phyloP scores from a whole-genome alignment of 1,140 invertebrate genomes.

The Rhynchophorus ferrugineus region DNA sequence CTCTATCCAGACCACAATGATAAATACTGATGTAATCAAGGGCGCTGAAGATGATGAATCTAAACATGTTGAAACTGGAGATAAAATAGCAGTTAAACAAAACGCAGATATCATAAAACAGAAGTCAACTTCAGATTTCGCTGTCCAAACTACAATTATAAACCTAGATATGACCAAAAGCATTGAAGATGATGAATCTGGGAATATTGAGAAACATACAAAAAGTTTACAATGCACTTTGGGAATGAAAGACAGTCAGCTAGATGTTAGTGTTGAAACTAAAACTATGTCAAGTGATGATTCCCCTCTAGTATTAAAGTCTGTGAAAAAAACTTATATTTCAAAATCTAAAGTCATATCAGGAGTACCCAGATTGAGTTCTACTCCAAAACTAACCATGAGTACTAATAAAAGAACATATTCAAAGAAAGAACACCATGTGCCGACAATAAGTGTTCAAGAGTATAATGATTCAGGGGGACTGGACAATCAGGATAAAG shows the following conservation, averaged over 20 bases:
- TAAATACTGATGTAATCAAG: background rate
- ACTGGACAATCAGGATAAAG: background rate
- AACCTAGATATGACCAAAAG: background rate
- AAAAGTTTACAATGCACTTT: slow-evolving; percentile 2
- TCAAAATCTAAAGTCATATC: no score
- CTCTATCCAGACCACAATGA: background rate
- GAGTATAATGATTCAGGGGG: background rate
- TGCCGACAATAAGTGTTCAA: background rate
- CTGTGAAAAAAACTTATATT: background rate
- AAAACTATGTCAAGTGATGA: background rate
- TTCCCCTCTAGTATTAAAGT: background rate
- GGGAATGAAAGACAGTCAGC: background rate
- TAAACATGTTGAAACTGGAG: background rate
- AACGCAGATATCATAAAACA: no score
- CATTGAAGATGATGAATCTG: background rate
- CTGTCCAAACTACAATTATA: background rate
- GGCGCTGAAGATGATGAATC: background rate
- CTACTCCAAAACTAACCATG: background rate
- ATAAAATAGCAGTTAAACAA: no score
- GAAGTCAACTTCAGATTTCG: background rate
- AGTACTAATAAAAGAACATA: background rate
- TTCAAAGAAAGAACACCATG: background rate
- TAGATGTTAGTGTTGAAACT: background rate
- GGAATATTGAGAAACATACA: background rate
- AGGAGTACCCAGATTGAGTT: background rate